Base-by-base conservation (phyloP, 2,797 vertebrate genomes). In the Salarias fasciatus region DNA sequence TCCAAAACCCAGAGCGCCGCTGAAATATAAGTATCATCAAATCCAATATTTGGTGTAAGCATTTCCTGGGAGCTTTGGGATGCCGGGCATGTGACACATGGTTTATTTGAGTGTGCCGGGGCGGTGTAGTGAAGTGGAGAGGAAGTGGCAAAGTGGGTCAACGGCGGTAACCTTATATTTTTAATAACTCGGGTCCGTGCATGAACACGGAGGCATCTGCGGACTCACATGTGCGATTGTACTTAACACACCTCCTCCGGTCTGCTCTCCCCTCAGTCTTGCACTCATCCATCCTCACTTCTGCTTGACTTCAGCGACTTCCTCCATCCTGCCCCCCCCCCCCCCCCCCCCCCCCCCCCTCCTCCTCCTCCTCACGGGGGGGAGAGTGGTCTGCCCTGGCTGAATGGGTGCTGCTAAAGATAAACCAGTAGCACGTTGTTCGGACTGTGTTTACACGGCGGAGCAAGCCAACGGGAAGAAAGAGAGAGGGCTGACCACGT, bases 391-490 rank as follows among this genome's bases (percentile, higher is more conserved):
- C 53, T 46, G 68, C 62, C 64, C 74, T 46, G 80, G 64, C 76
- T 77, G 80, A 82, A 86, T 80, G 85, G 69, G 58, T 53, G 69
- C 65, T 73, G 64, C 84, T 86, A 88, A 90, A 89, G 83, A 91
- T 89, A 88, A 86, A 88, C 86, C 80, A 73, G 80, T 50, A 65
- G 62, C 69, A 71, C 35, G 33, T 72, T 33, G 49, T 24, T 24
- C 18, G 18, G 68, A 77, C 80, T 82, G 78, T 86, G 84, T 90
- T 89, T 85, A 80, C 75, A 66, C 57, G 81, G 75, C 6, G 2
- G 69, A 80, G 55, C 63, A 51, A 72, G 69, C 69, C 79, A 83
- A 79, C 72, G 69, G 50, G 72, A 82, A 67, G 78, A 63, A 58
- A 70, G 78, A 14, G 8, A 52, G 78, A 14, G 8, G 52, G 68